Conservation (phyloP, 2,797 vertebrate genomes). For the Selene dorsalis region DNA sequence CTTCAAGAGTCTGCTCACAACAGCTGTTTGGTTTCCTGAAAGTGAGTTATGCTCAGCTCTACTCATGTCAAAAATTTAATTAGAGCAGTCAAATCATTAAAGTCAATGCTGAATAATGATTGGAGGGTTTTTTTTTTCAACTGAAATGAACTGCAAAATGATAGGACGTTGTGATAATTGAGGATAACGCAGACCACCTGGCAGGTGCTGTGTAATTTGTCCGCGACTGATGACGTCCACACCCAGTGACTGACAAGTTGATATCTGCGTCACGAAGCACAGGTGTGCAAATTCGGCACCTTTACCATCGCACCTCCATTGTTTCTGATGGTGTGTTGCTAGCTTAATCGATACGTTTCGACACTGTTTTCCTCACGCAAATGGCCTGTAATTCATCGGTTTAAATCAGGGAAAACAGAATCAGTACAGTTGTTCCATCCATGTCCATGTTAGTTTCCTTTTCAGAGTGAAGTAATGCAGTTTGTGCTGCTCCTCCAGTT, state of each 20-base stretch:
- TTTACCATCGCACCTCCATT: no score
- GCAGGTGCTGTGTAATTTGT: neutral
- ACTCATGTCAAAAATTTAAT: no score
- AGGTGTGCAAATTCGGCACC: conserved; percentile 6
- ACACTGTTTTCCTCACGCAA: neutral
- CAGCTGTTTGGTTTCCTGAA: conserved; percentile 40
- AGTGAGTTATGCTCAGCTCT: neutral
- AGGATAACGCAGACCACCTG: neutral
- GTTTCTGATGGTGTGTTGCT: neutral
- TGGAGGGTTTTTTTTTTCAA: neutral
- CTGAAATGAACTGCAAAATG: neutral
- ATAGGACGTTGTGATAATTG: neutral
- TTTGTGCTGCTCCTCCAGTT: conserved; percentile 36
- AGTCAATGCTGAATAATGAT: neutral
- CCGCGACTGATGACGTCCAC: conserved; percentile 3
- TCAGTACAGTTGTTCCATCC: neutral
- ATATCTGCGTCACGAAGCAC: neutral
- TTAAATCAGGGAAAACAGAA: neutral
- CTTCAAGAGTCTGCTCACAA: neutral
- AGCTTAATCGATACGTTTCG: neutral
- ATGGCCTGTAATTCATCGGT: neutral
- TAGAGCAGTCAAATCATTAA: neutral
- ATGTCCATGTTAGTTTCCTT: neutral
- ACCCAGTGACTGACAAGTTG: neutral
- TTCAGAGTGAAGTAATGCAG: conserved; percentile 31